Evolutionary conservation across 1,140 invertebrate genomes (phyloP), one percentile per base, ranked within the genome.

Genomic region (Pomacea maculata): DNA sequence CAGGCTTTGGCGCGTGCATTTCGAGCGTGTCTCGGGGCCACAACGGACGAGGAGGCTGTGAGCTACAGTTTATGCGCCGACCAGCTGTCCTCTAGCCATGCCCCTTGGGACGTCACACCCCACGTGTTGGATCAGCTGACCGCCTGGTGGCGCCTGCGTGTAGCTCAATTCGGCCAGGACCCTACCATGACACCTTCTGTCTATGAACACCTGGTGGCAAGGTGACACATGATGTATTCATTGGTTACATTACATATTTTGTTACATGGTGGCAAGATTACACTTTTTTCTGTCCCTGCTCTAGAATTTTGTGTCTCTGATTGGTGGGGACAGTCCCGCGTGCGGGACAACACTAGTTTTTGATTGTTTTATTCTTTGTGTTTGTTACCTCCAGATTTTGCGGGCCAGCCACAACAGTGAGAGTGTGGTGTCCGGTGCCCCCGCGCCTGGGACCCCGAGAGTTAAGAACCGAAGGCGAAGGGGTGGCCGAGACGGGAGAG

Each of bases 371-470:
- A 25, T 25, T 25, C 25, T n/a, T n/a, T 45, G 34, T 45, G 34
- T 45, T 45, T 45, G 34, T 45, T 2, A 45, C 34, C 2, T 6
- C 34, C 25, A 78, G 77, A 65, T 70, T 70, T 45, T 65, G 17
- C 10, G 77, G 77, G 10, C 77, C 77, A 57, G 77, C 77, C 17
- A 78, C 77, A 1, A n/a, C 77, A 3, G 77, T 78, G 21, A n/a
- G 21, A 2, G 77, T 78, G 15, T 65, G 68, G 5, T 78, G 77
- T 67, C 12, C 17, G 19, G 9, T 71, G 45, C 11, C 77, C n/a
- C 77, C 77, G 4, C 10, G 77, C 3, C 15, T 78, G 77, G 29
- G 34, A 45, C 34, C 34, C 34, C 34, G 34, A 45, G 34, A 70
- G 54, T 9, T 78, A 45, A 34, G 77, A 21, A 78, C 77, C 4